phyloP scores from a whole-genome alignment of 23 tunicate species.

The Corella eumyota region DNA sequence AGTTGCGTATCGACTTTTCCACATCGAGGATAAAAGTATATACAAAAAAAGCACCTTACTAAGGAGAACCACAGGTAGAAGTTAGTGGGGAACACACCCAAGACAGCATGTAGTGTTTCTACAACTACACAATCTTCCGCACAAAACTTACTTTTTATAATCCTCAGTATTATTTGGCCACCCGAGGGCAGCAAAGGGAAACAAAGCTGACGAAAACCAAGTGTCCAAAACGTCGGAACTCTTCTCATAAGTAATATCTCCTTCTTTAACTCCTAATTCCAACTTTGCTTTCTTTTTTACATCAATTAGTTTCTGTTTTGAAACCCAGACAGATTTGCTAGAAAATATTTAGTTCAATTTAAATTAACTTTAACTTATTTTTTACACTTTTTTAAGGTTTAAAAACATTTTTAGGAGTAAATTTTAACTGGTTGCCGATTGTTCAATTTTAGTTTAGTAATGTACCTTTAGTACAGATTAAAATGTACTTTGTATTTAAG shows the following conservation, averaged over 20 bases:
- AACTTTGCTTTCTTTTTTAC: constrained; percentile 23
- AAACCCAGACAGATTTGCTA: constrained; percentile 41
- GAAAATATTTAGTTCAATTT: too few species aligned
- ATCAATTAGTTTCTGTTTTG: constrained; percentile 26
- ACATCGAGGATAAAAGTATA: too few species aligned
- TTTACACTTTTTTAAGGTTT: not conserved
- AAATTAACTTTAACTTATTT: not conserved
- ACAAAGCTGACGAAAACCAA: constrained; percentile 88
- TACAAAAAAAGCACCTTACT: too few species aligned
- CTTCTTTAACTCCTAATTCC: not conserved
- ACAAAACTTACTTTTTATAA: constrained; percentile 35
- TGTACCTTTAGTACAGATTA: too few species aligned
- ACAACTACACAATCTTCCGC: too few species aligned
- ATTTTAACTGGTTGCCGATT: too few species aligned
- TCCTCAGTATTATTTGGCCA: constrained; percentile 62
- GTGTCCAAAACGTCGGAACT: constrained; percentile 82
- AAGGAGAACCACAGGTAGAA: too few species aligned
- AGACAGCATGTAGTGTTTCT: not conserved
- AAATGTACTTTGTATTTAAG: too few species aligned
- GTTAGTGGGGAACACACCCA: not conserved
- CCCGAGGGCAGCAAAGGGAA: constrained; percentile 90
- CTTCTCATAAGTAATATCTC: too few species aligned
- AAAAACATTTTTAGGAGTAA: too few species aligned
- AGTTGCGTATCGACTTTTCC: too few species aligned
- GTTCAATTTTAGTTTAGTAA: too few species aligned